Evolutionary conservation across 2,888 invertebrate genomes (phyloP).

Genomic region (Ellobium chinense): DNA sequence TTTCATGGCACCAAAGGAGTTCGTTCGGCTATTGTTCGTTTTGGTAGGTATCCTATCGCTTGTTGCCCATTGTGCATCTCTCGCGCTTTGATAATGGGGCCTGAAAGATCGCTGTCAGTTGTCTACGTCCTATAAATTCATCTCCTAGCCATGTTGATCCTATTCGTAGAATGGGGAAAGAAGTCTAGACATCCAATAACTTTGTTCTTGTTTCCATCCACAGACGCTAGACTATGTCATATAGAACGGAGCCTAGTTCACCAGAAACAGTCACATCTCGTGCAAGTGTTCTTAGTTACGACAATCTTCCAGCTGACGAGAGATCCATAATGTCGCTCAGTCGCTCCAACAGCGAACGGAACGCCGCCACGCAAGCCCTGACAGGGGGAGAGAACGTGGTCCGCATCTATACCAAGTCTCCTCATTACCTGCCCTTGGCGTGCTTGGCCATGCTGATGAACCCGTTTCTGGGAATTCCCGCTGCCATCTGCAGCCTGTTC

Average conservation of each 20-base stretch:
- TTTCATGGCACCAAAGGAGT: no score
- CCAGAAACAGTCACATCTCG: conserved; percentile 30
- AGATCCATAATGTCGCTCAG: neutral
- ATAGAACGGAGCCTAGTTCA: conserved; percentile 27
- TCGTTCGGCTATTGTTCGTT: no score
- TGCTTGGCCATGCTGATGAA: conserved; percentile 49
- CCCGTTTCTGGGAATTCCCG: conserved; percentile 48
- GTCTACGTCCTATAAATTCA: no score
- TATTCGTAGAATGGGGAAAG: no score
- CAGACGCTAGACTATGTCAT: conserved; percentile 15
- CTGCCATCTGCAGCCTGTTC: conserved; percentile 48
- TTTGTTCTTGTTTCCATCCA: neutral
- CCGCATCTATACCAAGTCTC: conserved; percentile 49
- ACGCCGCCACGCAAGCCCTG: conserved; percentile 47
- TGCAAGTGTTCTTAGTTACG: conserved; percentile 10
- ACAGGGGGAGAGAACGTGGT: conserved; percentile 51
- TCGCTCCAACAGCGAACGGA: conserved; percentile 31
- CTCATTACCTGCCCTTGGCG: conserved; percentile 54
- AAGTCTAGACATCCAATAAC: no score
- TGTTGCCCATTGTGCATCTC: no score
- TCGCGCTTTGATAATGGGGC: no score
- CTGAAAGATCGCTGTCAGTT: no score
- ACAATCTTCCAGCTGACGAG: neutral
- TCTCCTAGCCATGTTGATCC: no score
- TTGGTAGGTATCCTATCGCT: no score